A percentile compares a stretch with the other conserved stretches of the same genome.
These are phyloP conservation scores for Epinephelus lanceolatus DNA, from an alignment of 2,113 vertebrate genomes.

Conservation along the genomic window DNA sequence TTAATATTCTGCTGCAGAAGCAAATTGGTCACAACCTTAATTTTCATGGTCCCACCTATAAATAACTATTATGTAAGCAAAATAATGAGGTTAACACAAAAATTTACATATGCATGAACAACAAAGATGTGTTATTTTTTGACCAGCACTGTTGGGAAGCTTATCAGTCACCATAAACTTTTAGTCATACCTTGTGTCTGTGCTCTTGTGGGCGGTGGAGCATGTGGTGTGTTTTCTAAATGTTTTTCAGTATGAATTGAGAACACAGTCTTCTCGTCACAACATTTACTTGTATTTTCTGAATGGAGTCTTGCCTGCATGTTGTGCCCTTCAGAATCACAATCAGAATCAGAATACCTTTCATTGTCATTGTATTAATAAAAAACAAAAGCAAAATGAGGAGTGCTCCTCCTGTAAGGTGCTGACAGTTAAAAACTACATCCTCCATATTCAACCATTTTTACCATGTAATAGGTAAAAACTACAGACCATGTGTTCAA, in stretches of 20 bases:
- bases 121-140: conserved; percentile 4
- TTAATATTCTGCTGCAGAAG: conserved; percentile 16
- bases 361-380: no score
- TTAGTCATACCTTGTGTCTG: neutral
- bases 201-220: conserved; percentile 7
- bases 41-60: conserved; percentile 28
- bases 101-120: conserved; percentile 23
- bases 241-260: conserved; percentile 29
- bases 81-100: conserved; percentile 27
- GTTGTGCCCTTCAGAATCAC: conserved; percentile 15
- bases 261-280: conserved; percentile 8
- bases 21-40: conserved; percentile 20
- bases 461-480: no score
- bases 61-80: conserved; percentile 33
- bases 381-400: no score
- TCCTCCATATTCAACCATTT: no score
- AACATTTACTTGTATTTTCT: conserved; percentile 21
- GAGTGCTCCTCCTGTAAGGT: no score
- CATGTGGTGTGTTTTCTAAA: neutral
- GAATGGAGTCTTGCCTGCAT: conserved; percentile 29
- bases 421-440: no score
- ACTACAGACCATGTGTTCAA: no score
- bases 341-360: no score
- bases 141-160: conserved; percentile 1
- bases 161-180: conserved; percentile 11